Evolutionary conservation across 1,140 invertebrate species (phyloP), one percentile per base, ranked within the genome.

Genomic region (Steinernema khuongi): DNA sequence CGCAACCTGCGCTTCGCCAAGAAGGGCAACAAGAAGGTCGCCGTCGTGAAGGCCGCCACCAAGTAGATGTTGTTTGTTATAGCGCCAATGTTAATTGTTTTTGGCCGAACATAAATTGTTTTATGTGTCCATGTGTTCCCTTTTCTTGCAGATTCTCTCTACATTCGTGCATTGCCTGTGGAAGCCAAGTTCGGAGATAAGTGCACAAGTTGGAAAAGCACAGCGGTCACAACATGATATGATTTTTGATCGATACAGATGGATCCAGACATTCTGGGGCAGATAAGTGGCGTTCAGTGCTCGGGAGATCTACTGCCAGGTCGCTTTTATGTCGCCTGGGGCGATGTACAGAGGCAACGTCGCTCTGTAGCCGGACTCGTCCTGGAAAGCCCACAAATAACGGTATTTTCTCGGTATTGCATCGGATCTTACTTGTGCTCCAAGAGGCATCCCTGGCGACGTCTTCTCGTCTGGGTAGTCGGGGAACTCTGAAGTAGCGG

Each of bases 1-100:
- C 50, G 50, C 19, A 60, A 60, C 19, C 50, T 60, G 14, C 50
- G 50, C 19, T 60, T 60, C 19, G 50, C 50, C 14, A 60, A 60
- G 50, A 60, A 60, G 26, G 50, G 50, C 4, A 60, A 60, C 19
- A 60, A 60, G 50, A 60, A 60, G 36, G n/a, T n/a, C 36, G 36
- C n/a, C 7, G 36, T n/a, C 36, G n/a, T n/a, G n/a, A n/a, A n/a
- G n/a, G 36, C 36, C 36, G 36, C n/a, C 36, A 11, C 36, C 36
- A 41, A 41, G 7, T 60, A 60, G 50, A 26, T 7, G 14, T 17
- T 60, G 50, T 60, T 60, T 60, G 22, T 60, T 60, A 26, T 14
- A 11, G 19, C 26, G 50, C 50, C 19, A 4, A 11, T 17, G 50
- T 60, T 60, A 7, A 17, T 60, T 60, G 19, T 60, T 60, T 60